phyloP scores from a whole-genome alignment of 2,888 invertebrate species.

The Drosophila putrida region DNA sequence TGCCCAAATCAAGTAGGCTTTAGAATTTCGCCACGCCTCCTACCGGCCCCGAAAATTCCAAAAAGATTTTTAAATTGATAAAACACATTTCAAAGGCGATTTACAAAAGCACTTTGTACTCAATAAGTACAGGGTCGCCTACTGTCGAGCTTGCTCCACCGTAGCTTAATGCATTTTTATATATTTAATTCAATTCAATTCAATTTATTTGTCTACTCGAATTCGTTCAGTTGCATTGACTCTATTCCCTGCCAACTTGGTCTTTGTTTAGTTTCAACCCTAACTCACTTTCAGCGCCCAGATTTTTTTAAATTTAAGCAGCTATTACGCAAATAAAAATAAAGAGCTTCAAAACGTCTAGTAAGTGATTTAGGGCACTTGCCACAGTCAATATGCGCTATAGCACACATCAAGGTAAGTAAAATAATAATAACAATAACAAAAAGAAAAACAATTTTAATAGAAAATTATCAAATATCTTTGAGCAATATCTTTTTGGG shows the following conservation, averaged over 20 bases:
- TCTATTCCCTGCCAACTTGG: slow-evolving; percentile 14
- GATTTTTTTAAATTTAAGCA: slow-evolving; percentile 22
- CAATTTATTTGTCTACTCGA: slow-evolving; percentile 33
- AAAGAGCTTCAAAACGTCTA: background rate
- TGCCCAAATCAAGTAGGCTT: too few relatives aligned
- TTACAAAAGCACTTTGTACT: too few relatives aligned
- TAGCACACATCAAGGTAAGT: background rate
- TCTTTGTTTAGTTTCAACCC: slow-evolving; percentile 39
- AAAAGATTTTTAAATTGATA: too few relatives aligned
- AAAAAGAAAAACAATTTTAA: background rate
- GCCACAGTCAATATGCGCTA: slow-evolving; percentile 2
- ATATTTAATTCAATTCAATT: slow-evolving; percentile 33
- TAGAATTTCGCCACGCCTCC: too few relatives aligned
- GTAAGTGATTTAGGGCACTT: slow-evolving; percentile 11
- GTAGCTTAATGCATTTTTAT: too few relatives aligned
- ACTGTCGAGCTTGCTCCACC: too few relatives aligned
- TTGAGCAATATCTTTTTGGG: background rate
- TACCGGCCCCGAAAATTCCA: too few relatives aligned
- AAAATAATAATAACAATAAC: too few relatives aligned
- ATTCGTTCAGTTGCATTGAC: slow-evolving; percentile 23
- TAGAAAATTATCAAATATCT: background rate
- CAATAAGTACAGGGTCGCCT: too few relatives aligned
- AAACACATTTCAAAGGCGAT: too few relatives aligned
- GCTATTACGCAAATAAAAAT: slow-evolving; percentile 25
- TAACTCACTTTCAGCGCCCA: slow-evolving; percentile 34